Evolutionary conservation across 2,113 vertebrate genomes (phyloP).

Genomic region (Meriones unguiculatus): DNA sequence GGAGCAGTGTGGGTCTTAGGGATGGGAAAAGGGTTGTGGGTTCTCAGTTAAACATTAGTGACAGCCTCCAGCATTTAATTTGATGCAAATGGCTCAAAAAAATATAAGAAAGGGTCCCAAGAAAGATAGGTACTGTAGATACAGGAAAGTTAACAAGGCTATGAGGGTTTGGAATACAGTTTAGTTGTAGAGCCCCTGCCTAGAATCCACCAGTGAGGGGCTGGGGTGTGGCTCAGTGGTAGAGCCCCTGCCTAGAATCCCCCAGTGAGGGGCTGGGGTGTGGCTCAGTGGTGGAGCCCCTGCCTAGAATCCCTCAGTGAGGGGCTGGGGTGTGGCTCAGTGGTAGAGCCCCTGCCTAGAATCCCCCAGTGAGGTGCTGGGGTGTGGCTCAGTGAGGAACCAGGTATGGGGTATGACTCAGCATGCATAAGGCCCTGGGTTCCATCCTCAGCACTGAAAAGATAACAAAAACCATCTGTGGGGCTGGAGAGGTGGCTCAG

Average conservation of each 20-base stretch:
- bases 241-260: not conserved
- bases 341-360: too few relatives aligned
- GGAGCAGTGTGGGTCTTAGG: not conserved
- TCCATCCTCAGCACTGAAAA: too few relatives aligned
- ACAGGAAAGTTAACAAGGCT: conserved; percentile 19
- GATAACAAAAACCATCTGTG: too few relatives aligned
- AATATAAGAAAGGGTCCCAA: conserved; percentile 1
- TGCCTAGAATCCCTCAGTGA: too few relatives aligned
- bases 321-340: too few relatives aligned
- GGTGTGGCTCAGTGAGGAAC: too few relatives aligned
- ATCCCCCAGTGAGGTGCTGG: too few relatives aligned
- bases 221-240: not conserved
- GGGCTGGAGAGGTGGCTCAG: too few relatives aligned
- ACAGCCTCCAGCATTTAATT: not conserved
- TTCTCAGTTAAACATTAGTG: conserved; percentile 12
- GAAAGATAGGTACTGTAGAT: conserved; percentile 48
- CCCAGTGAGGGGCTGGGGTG: not conserved
- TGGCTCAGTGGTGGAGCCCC: too few relatives aligned
- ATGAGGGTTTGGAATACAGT: not conserved
- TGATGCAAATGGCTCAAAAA: not conserved
- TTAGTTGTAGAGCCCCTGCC: not conserved
- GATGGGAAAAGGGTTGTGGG: not conserved
- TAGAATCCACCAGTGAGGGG: not conserved
- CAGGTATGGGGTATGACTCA: too few relatives aligned
- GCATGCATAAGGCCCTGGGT: too few relatives aligned